Conservation (phyloP, 30 jellyfish, hydroid and myxozoan genomes). For the Hydra vulgaris region DNA sequence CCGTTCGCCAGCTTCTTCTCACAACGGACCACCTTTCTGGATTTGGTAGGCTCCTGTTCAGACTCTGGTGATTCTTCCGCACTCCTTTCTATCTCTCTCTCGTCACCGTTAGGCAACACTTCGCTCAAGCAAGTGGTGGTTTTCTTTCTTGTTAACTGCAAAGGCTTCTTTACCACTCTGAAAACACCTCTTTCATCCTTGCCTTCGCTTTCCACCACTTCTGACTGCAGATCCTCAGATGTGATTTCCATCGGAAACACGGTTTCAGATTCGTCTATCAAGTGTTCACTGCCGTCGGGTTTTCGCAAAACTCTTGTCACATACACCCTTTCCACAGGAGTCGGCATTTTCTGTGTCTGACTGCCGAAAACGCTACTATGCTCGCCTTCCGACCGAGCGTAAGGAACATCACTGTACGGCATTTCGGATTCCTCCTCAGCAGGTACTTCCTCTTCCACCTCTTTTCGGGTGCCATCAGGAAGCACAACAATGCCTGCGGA, state of each 20-base stretch:
- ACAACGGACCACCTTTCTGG: constrained; percentile 42
- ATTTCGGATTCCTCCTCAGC: constrained; percentile 20
- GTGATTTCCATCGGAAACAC: constrained; percentile 42
- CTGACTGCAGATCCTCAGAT: constrained; percentile 29
- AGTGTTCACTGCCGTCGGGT: constrained; percentile 48
- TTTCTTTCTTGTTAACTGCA: constrained; percentile 30
- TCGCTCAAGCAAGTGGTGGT: constrained; percentile 22
- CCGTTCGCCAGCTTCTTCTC: constrained; percentile 47
- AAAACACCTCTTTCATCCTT: constrained; percentile 46
- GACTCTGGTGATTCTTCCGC: constrained; percentile 27
- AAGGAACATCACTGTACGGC: neutral
- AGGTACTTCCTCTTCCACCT: constrained; percentile 66
- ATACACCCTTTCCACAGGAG: constrained; percentile 60
- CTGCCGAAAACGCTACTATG: neutral
- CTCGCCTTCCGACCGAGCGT: neutral
- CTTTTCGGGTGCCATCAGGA: constrained; percentile 68
- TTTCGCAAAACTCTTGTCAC: constrained; percentile 34
- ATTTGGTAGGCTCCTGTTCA: constrained; percentile 23
- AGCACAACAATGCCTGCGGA: constrained; percentile 36
- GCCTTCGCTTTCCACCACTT: constrained; percentile 21
- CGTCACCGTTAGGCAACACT: constrained; percentile 51
- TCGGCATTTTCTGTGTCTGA: constrained; percentile 30
- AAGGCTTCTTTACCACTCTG: constrained; percentile 35
- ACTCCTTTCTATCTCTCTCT: constrained; percentile 30
- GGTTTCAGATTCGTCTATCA: constrained; percentile 66